Evolutionary conservation across 2,113 vertebrate genomes (phyloP).

Genomic region (Platysteira castanea): DNA sequence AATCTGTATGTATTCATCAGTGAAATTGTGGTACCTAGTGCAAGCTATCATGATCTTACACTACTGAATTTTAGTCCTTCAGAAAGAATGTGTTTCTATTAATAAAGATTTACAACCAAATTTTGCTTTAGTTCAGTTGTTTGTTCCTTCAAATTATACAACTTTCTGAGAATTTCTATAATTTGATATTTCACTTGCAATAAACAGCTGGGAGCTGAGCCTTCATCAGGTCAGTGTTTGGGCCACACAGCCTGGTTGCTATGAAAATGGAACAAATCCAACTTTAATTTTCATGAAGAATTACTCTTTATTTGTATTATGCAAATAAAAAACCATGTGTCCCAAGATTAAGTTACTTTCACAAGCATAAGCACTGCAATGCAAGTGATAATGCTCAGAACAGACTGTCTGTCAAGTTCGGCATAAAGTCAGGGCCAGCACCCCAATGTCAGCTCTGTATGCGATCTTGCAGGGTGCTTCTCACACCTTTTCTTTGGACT

Average conservation of each 20-base stretch:
- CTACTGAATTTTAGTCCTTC: conserved; percentile 60
- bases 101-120: conserved; percentile 74
- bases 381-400: not conserved
- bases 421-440: not conserved
- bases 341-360: not conserved
- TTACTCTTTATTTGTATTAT: conserved; percentile 45
- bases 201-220: not conserved
- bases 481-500: not conserved
- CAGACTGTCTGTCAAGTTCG: not conserved
- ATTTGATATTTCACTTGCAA: not conserved
- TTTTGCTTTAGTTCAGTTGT: not conserved
- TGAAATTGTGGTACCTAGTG: conserved; percentile 54
- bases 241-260: not conserved
- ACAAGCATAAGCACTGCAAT: not conserved
- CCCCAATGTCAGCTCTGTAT: not conserved
- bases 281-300: not conserved
- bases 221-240: not conserved
- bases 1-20: conserved; percentile 31
- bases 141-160: not conserved
- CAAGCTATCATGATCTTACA: conserved; percentile 41
- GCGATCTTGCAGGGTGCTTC: not conserved
- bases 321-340: not conserved
- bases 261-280: not conserved
- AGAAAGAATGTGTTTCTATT: conserved; percentile 74
- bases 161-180: not conserved